phyloP scores from a whole-genome alignment of 2,888 invertebrate species.

The Chrysomela aeneicollis region DNA sequence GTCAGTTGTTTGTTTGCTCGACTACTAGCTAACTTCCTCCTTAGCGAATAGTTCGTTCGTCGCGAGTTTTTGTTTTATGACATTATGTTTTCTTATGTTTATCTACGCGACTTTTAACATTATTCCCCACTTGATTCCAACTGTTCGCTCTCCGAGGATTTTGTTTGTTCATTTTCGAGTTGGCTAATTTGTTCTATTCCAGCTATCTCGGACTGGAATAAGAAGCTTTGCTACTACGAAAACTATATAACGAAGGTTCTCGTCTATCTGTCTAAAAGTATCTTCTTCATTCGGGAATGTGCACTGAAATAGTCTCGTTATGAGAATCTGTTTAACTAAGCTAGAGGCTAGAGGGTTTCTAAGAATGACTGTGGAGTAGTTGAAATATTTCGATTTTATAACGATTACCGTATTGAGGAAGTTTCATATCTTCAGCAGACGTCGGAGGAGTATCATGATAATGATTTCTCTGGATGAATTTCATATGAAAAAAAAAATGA shows the following conservation, averaged over 20 bases:
- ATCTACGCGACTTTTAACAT: constrained; percentile 37
- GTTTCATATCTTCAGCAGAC: too few relatives aligned
- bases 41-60: constrained; percentile 44
- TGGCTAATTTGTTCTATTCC: constrained; percentile 32
- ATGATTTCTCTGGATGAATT: too few relatives aligned
- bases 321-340: too few relatives aligned
- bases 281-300: too few relatives aligned
- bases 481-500: too few relatives aligned
- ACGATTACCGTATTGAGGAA: too few relatives aligned
- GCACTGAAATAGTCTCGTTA: too few relatives aligned
- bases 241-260: background rate
- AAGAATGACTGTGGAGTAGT: too few relatives aligned
- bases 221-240: background rate
- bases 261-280: too few relatives aligned
- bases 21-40: constrained; percentile 38
- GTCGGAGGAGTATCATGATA: too few relatives aligned
- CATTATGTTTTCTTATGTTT: constrained; percentile 46
- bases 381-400: too few relatives aligned
- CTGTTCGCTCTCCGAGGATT: constrained; percentile 20
- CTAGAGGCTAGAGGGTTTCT: too few relatives aligned
- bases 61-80: constrained; percentile 46
- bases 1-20: constrained; percentile 47
- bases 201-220: background rate
- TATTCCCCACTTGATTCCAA: constrained; percentile 30
- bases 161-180: constrained; percentile 27